Conservation (phyloP, 2,797 vertebrate species). For the Onychomys torridus region DNA sequence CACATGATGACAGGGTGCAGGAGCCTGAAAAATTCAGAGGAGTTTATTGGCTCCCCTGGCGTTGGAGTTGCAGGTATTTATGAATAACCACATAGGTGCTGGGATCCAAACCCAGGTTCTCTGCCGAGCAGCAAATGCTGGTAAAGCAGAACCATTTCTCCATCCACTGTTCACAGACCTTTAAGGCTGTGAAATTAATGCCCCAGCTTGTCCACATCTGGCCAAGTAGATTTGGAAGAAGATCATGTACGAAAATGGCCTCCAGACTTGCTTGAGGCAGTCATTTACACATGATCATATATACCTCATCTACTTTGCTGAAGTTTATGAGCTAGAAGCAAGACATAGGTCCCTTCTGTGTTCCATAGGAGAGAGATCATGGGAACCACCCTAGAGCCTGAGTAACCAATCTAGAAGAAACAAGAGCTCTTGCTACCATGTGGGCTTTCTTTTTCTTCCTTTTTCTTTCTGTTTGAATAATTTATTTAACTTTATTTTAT, state of each 20-base stretch:
- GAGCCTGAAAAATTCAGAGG: not conserved
- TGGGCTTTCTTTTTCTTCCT: not conserved
- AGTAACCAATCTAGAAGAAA: not conserved
- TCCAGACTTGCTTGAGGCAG: not conserved
- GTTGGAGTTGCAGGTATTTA: not conserved
- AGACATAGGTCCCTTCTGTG: not conserved
- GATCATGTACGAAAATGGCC: not conserved
- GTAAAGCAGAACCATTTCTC: not conserved
- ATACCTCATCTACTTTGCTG: not conserved
- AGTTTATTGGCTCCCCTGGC: not conserved
- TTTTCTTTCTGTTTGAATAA: no score
- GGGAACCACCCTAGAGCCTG: not conserved
- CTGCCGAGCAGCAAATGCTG: not conserved
- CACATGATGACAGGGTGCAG: not conserved
- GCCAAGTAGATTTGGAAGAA: not conserved
- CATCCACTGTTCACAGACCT: not conserved
- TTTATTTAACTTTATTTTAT: not conserved
- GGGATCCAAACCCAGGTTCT: not conserved
- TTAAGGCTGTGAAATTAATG: not conserved
- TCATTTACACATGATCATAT: not conserved
- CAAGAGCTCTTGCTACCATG: not conserved
- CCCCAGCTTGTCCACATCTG: not conserved
- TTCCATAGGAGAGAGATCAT: not conserved
- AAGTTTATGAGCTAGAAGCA: not conserved
- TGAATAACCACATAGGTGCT: not conserved